Evolutionary conservation across 2,888 invertebrate genomes (phyloP).

Genomic region (Tholera decimalis): DNA sequence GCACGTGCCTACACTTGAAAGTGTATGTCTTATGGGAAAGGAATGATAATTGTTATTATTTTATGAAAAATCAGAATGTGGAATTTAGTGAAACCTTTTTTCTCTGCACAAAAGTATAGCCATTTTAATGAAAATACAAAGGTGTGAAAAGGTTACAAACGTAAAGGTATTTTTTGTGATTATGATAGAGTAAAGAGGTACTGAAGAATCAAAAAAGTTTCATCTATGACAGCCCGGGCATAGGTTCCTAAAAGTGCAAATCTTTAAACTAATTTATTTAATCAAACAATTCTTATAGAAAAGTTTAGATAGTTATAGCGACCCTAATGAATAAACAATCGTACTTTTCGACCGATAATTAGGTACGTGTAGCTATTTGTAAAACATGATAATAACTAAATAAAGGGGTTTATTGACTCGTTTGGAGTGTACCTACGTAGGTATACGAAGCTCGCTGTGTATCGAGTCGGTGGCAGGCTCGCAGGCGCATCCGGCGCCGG

Average conservation of each 20-base stretch:
- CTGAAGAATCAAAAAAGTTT: neutral
- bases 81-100: constrained; percentile 14
- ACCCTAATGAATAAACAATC: constrained; percentile 60
- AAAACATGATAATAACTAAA: constrained; percentile 79
- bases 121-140: neutral
- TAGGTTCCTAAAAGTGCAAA: neutral
- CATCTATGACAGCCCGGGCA: neutral
- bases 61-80: constrained; percentile 15
- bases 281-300: neutral
- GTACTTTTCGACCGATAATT: constrained; percentile 58
- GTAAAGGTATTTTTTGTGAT: neutral
- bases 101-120: neutral
- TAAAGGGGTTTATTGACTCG: constrained; percentile 78
- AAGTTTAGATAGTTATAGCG: constrained; percentile 24
- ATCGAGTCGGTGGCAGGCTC: constrained; percentile 70
- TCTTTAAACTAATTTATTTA: neutral
- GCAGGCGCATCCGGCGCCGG: constrained; percentile 86
- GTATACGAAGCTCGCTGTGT: constrained; percentile 68
- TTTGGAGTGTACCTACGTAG: constrained; percentile 65
- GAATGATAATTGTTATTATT: constrained; percentile 38
- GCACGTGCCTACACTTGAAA: constrained; percentile 42
- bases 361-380: constrained; percentile 75
- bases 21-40: constrained; percentile 25
- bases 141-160: neutral
- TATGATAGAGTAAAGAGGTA: neutral